Conservation (phyloP, 2,113 vertebrate genomes). For the Eulemur rufifrons region DNA sequence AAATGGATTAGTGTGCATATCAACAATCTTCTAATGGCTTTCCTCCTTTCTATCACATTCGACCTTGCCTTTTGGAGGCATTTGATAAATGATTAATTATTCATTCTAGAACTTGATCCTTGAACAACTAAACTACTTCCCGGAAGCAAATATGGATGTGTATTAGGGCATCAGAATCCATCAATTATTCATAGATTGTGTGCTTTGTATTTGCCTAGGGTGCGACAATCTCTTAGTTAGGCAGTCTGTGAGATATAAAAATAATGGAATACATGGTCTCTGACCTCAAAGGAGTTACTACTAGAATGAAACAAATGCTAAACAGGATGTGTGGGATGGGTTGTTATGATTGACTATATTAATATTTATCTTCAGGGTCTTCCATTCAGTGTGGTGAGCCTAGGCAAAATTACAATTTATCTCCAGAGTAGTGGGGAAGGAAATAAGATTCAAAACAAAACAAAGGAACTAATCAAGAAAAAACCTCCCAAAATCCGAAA, state of each 20-base stretch:
- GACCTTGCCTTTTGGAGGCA: constrained; percentile 76
- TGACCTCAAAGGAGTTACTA: constrained; percentile 18
- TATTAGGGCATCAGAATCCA: constrained; percentile 71
- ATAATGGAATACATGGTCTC: constrained; percentile 44
- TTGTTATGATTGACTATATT: not conserved
- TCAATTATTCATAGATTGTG: constrained; percentile 76
- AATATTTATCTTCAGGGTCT: not conserved
- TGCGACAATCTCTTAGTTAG: constrained; percentile 45
- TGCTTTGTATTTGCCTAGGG: constrained; percentile 56
- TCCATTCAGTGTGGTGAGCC: not conserved
- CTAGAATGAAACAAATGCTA: constrained; percentile 38
- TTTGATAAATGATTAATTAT: constrained; percentile 79
- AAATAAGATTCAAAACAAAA: not conserved
- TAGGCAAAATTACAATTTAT: not conserved
- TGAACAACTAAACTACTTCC: constrained; percentile 78
- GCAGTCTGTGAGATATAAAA: constrained; percentile 28
- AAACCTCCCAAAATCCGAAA: not conserved
- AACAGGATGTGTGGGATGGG: not conserved
- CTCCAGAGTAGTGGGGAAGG: not conserved
- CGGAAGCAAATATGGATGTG: constrained; percentile 76
- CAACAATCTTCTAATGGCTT: constrained; percentile 78
- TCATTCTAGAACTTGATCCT: constrained; percentile 76
- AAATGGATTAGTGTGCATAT: constrained; percentile 70
- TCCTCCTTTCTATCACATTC: constrained; percentile 75
- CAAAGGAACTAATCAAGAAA: too few species aligned